Evolutionary conservation across 2,113 vertebrate species (phyloP).

Genomic region (Argyrosomus japonicus): DNA sequence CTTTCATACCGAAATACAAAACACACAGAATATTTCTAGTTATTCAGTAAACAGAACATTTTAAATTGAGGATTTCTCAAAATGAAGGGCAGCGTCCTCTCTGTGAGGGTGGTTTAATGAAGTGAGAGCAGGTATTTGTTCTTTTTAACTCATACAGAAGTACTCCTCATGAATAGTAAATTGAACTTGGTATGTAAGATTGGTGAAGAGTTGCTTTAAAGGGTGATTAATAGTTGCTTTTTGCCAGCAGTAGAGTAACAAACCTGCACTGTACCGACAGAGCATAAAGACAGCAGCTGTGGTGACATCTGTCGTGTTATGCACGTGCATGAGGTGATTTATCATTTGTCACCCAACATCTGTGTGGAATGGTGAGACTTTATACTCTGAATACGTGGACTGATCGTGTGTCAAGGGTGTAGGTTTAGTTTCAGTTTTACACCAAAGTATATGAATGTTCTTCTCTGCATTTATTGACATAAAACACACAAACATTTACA

Average conservation of each 20-base stretch:
- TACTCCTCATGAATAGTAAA: not conserved
- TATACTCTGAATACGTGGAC: not conserved
- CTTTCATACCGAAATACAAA: not conserved
- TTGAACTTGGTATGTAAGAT: not conserved
- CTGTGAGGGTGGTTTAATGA: not conserved
- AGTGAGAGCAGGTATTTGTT: not conserved
- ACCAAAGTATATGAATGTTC: not conserved
- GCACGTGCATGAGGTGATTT: not conserved
- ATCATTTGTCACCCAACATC: not conserved
- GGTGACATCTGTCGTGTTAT: slow-evolving; percentile 35
- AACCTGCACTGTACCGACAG: slow-evolving; percentile 11
- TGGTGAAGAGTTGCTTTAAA: not conserved
- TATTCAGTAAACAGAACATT: not conserved
- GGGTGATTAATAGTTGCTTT: not conserved
- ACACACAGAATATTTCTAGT: not conserved
- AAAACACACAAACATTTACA: no score
- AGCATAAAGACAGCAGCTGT: slow-evolving; percentile 46
- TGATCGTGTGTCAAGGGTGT: not conserved
- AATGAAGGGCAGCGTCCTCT: not conserved
- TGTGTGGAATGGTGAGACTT: not conserved
- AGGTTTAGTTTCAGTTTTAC: not conserved
- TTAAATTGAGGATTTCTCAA: not conserved
- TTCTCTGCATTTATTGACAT: not conserved
- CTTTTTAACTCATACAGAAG: not conserved
- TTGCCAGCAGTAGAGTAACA: slow-evolving; percentile 6